phyloP scores from a whole-genome alignment of 1,140 invertebrate genomes.

The Eriocheir sinensis region DNA sequence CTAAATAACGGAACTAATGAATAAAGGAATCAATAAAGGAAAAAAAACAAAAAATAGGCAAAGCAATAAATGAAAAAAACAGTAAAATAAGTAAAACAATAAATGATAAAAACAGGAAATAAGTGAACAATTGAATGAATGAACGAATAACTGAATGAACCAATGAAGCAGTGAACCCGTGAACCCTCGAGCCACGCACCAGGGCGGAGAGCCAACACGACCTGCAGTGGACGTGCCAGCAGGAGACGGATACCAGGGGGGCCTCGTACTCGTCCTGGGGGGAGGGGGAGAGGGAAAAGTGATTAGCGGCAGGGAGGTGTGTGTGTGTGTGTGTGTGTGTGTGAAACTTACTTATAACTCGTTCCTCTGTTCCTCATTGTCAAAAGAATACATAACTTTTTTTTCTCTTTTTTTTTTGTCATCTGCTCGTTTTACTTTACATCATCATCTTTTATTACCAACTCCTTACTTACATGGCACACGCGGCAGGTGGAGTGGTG shows the following conservation, averaged over 20 bases:
- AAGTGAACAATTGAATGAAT: background rate
- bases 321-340: no score
- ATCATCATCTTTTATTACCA: no score
- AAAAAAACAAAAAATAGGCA: no score
- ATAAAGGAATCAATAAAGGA: no score
- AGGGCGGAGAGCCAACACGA: conserved; percentile 91
- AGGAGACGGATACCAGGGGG: conserved; percentile 96
- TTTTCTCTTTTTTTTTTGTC: background rate
- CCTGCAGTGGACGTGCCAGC: conserved; percentile 98
- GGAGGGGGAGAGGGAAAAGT: conserved; percentile 71
- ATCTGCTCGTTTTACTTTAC: no score
- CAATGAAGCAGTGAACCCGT: no score
- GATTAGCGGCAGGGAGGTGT: no score
- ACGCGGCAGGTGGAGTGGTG: conserved; percentile 80
- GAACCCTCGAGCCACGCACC: background rate
- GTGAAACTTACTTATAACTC: background rate
- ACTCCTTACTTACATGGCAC: conserved; percentile 71
- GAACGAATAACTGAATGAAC: background rate
- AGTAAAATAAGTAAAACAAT: background rate
- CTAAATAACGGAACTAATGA: no score
- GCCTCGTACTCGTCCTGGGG: conserved; percentile 88
- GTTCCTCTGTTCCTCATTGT: background rate
- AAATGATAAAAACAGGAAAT: background rate
- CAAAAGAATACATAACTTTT: no score
- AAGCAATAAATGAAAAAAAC: background rate